Percentiles rank a stretch among this genome's conserved stretches.
These are phyloP conservation scores for Luperina testacea DNA, from an alignment of 2,888 invertebrate species.

Conservation along the genomic window DNA sequence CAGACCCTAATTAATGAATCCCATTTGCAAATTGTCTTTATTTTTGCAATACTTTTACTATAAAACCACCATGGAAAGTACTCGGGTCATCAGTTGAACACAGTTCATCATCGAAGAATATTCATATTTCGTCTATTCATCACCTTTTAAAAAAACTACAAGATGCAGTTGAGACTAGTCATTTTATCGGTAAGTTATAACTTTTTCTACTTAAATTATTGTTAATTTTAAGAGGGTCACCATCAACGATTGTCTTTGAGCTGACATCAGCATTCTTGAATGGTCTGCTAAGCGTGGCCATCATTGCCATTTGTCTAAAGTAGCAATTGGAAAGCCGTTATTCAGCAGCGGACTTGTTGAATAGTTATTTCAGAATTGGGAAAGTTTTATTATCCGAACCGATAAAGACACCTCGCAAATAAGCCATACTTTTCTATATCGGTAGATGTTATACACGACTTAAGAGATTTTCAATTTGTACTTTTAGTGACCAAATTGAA, in stretches of 20 bases:
- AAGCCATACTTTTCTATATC: no score
- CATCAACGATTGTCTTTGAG: no score
- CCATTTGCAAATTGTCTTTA: constrained; percentile 41
- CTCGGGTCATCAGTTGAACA: constrained; percentile 27
- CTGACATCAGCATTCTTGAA: not conserved
- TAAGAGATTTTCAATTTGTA: not conserved
- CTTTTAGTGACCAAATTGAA: not conserved
- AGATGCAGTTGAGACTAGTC: constrained; percentile 71
- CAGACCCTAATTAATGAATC: constrained; percentile 25
- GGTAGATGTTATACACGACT: not conserved
- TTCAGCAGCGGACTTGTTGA: not conserved
- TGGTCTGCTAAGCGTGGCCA: not conserved
- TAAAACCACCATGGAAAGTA: constrained; percentile 35
- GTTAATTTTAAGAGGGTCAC: not conserved
- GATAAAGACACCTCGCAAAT: not conserved
- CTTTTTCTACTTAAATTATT: not conserved
- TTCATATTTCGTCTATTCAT: not conserved
- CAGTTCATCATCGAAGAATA: constrained; percentile 17
- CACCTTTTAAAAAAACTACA: constrained; percentile 7
- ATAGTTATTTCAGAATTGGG: not conserved
- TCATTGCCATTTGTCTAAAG: not conserved
- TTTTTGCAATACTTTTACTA: constrained; percentile 43
- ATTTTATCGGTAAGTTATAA: constrained; percentile 74
- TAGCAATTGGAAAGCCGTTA: not conserved
- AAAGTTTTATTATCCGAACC: not conserved